Evolutionary conservation across 2,113 vertebrate species (phyloP), one percentile per base, ranked within the genome.

Genomic region (Hippocampus zosterae): DNA sequence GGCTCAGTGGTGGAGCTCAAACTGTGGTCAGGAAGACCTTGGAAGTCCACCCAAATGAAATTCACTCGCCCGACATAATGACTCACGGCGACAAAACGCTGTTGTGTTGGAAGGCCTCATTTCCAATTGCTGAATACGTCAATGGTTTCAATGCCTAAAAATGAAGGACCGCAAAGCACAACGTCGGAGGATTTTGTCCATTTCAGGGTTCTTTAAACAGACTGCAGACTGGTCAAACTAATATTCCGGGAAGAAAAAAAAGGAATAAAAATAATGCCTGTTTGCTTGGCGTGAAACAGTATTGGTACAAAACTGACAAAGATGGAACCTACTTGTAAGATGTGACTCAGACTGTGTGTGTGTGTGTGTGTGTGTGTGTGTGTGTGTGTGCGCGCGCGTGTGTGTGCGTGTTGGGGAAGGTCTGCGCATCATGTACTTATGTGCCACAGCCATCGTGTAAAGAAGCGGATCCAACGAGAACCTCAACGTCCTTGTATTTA

Each of bases 401-500:
- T 60, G 66, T 41, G 70, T 86, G 80, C 79, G 79, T 83, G 90
- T 77, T 69, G 77, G 87, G 80, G 77, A 55, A 68, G 74, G 81
- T 73, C 69, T 82, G 85, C 93, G 90, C 92, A 92, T 93, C 92
- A 44, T 93, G 91, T 93, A 90, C 90, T 92, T 92, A 92, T 88
- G 92, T 92, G 89, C 93, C 92, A 94, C 93, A 92, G 89, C 91
- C 91, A 90, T 90, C 90, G 89, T 92, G 88, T 91, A 90, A 89
- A 89, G 91, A 93, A 91, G 88, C 91, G 69, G 84, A 93, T 92
- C 89, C 91, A 91, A 93, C 87, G 85, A 92, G 92, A 60, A 94
- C 94, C 90, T 92, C 87, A 88, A 88, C 83, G 81, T 90, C 88
- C 83, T 91, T 92, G 92, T 97, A 98, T 98, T 99, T 99, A 99